Percentiles rank a stretch among this genome's conserved stretches.
phyloP scores from a whole-genome alignment of 2,113 vertebrate genomes.

The Excalfactoria chinensis region DNA sequence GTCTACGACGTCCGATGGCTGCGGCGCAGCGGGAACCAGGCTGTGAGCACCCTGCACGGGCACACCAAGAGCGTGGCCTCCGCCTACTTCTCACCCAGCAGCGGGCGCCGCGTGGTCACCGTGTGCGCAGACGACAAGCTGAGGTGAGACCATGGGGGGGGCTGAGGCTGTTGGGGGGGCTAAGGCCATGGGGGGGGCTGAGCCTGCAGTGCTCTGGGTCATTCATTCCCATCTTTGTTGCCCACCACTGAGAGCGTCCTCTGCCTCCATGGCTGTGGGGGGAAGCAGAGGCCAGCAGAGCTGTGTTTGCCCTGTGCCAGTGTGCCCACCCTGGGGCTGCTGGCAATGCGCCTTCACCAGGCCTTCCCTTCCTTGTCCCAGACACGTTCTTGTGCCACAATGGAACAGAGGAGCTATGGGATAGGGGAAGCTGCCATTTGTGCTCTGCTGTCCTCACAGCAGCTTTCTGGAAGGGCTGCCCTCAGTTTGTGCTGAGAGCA shows the following conservation, averaged over 20 bases:
- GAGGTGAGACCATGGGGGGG: conserved; percentile 77
- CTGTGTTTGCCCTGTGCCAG: too few species aligned
- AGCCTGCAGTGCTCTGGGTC: too few species aligned
- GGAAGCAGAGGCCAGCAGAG: background rate
- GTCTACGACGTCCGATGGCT: conserved; percentile 86
- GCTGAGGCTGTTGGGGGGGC: too few species aligned
- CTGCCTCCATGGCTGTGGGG: background rate
- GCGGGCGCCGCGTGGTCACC: conserved; percentile 86
- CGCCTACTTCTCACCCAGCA: conserved; percentile 88
- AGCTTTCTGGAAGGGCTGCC: background rate
- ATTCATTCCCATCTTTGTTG: background rate
- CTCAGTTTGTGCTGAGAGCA: background rate
- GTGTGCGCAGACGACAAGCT: conserved; percentile 84
- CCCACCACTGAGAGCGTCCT: background rate
- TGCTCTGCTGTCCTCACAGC: too few species aligned
- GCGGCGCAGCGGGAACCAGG: conserved; percentile 47
- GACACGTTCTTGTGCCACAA: background rate
- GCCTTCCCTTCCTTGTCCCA: too few species aligned
- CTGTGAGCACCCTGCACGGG: conserved; percentile 78
- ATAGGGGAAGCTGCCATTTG: background rate
- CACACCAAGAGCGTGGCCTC: conserved; percentile 82
- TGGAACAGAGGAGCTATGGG: rapidly evolving
- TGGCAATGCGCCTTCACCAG: too few species aligned
- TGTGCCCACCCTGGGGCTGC: background rate
- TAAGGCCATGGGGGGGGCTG: too few species aligned